Conservation (phyloP, 64 coral and sea anemone species). For the Montipora foliosa region DNA sequence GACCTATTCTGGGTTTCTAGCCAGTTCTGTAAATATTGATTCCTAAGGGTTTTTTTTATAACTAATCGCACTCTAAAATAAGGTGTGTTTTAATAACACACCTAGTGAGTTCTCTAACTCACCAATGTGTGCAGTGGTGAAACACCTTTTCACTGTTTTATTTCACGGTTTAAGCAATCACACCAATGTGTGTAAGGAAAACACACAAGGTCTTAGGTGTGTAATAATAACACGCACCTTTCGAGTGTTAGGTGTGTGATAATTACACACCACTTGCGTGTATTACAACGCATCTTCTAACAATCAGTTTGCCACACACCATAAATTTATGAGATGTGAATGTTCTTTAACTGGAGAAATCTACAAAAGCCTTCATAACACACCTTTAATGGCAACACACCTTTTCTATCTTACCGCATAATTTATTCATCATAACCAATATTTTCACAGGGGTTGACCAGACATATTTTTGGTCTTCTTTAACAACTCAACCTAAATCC, state of each 20-base stretch:
- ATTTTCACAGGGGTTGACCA: too few relatives aligned
- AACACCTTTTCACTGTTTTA: neutral
- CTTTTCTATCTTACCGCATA: too few relatives aligned
- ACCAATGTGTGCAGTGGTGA: conserved; percentile 7
- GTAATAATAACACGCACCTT: neutral
- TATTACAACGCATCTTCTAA: neutral
- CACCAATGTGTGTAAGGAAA: neutral
- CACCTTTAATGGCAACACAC: neutral
- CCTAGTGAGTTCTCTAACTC: conserved; percentile 1
- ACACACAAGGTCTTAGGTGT: neutral
- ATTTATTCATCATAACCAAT: too few relatives aligned
- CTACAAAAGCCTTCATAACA: neutral
- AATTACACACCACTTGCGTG: neutral
- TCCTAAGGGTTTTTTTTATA: too few relatives aligned
- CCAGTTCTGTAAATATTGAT: too few relatives aligned
- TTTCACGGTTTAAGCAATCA: neutral
- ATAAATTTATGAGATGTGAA: neutral
- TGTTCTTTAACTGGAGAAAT: neutral
- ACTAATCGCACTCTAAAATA: neutral
- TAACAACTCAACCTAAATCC: too few relatives aligned
- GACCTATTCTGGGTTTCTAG: too few relatives aligned
- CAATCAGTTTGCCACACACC: too few relatives aligned
- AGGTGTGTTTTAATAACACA: conserved; percentile 1
- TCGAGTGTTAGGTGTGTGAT: neutral
- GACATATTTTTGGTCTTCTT: too few relatives aligned